Evolutionary conservation across 92 coral and sea anemone genomes (phyloP), one percentile per base, ranked within the genome.

Genomic region (Porites divaricata): DNA sequence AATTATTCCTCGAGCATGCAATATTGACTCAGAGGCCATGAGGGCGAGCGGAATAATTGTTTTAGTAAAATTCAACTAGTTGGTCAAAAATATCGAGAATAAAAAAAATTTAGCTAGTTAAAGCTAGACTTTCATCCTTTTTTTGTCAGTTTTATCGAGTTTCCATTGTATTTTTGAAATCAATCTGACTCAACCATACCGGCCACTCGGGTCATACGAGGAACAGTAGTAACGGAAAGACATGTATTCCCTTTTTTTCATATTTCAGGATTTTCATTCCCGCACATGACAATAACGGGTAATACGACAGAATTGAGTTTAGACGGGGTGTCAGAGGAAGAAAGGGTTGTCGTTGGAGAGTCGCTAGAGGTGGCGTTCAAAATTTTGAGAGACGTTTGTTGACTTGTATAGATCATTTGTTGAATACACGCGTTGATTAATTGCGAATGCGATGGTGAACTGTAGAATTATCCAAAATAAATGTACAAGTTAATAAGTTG

Each of bases 261-360:
- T 24, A 24, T 63, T 63, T 23, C 68, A 63, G n/a, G n/a, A n/a
- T n/a, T 63, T 63, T 17, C 67, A 19, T 63, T 63, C 67, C 67
- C 67, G 26, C 6, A 63, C 17, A 17, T 63, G 23, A 63, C 67
- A 4, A 63, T 63, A 63, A 63, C 67, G 67, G 67, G 67, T 17
- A 23, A 63, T 63, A 23, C 17, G 67, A 63, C 26, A 63, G 67
- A 63, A 35, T 19, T 19, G n/a, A 63, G n/a, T 63, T 14, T 63
- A 63, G 13, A 63, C 67, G 67, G 67, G 24, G 67, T 63, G 67
- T 17, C 23, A n/a, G 67, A 63, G 16, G 67, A 63, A 63, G 2
- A 63, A 63, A 63, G n/a, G 26, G 17, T 63, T 63, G 67, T 63
- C 67, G 67, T 63, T 63, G 67, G 67, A 63, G 67, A 63, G 67